phyloP scores from a whole-genome alignment of 2,113 vertebrate genomes.

The Hydrolagus affinis region DNA sequence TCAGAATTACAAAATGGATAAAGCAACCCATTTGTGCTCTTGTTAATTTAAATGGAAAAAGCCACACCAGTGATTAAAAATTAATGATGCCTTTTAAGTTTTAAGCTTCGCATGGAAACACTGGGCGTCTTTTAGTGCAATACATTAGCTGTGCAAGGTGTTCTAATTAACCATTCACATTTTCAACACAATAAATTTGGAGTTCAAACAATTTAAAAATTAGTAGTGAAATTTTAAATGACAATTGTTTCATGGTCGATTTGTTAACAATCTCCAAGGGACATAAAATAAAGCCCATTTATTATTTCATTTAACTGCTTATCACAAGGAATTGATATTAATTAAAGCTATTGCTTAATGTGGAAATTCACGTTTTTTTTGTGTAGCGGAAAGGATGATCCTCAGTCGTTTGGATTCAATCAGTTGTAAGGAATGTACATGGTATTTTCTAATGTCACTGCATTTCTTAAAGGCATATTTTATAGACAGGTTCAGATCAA shows the following conservation, averaged over 20 bases:
- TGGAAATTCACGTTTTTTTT: not conserved
- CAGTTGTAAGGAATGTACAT: not conserved
- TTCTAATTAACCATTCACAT: slow-evolving; percentile 22
- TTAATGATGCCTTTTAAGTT: slow-evolving; percentile 32
- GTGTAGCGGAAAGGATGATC: not conserved
- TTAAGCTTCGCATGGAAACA: slow-evolving; percentile 17
- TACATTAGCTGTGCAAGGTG: slow-evolving; percentile 16
- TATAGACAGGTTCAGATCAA: not conserved
- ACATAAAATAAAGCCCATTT: not conserved
- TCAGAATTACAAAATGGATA: slow-evolving; percentile 31
- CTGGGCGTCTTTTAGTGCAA: slow-evolving; percentile 15
- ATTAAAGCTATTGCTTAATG: not conserved
- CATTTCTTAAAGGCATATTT: not conserved
- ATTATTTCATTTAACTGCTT: slow-evolving; percentile 27
- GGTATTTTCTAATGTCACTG: not conserved
- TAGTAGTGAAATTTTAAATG: slow-evolving; percentile 3
- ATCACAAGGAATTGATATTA: slow-evolving; percentile 8
- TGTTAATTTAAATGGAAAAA: slow-evolving; percentile 30
- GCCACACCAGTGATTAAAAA: slow-evolving; percentile 30
- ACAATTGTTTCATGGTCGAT: slow-evolving; percentile 11
- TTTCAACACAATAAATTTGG: slow-evolving; percentile 18
- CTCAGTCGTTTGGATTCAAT: not conserved
- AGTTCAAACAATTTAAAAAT: slow-evolving; percentile 31
- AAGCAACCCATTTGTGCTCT: slow-evolving; percentile 28
- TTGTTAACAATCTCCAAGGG: slow-evolving; percentile 13